Evolutionary conservation across 2,113 vertebrate genomes (phyloP).

Genomic region (Nannospalax galili): DNA sequence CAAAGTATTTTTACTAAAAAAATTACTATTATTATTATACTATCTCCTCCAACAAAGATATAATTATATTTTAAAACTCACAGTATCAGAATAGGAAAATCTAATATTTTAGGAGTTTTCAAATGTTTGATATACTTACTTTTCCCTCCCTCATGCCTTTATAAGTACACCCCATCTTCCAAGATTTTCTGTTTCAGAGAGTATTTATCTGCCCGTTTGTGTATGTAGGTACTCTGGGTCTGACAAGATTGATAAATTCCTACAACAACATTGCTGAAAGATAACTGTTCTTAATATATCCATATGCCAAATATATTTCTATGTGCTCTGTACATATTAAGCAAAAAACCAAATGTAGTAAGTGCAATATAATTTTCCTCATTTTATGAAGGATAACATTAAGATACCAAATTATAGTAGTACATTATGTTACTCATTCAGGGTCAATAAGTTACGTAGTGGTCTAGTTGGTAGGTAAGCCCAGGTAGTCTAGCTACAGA

Average conservation of each 20-base stretch:
- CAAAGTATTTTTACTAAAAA: background rate
- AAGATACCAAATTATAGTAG: background rate
- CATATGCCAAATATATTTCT: background rate
- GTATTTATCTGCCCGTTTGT: background rate
- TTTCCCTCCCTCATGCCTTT: background rate
- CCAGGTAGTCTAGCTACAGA: background rate
- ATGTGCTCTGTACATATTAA: background rate
- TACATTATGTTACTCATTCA: background rate
- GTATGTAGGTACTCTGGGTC: background rate
- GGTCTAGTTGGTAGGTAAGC: background rate
- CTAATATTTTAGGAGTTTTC: background rate
- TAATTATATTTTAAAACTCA: background rate
- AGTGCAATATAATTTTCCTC: background rate
- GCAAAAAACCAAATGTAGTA: background rate
- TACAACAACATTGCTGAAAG: background rate
- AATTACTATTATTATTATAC: background rate
- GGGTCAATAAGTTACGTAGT: background rate
- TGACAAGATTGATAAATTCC: background rate
- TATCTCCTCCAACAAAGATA: background rate
- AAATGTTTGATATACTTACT: background rate
- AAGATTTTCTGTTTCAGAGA: constrained; percentile 1
- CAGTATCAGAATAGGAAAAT: background rate
- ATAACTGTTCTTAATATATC: background rate
- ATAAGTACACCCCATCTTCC: background rate
- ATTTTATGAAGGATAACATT: background rate